Percentiles rank a stretch among this genome's conserved stretches.
Conservation (phyloP, 2,113 vertebrate genomes). For the Spizaetus ornatus region DNA sequence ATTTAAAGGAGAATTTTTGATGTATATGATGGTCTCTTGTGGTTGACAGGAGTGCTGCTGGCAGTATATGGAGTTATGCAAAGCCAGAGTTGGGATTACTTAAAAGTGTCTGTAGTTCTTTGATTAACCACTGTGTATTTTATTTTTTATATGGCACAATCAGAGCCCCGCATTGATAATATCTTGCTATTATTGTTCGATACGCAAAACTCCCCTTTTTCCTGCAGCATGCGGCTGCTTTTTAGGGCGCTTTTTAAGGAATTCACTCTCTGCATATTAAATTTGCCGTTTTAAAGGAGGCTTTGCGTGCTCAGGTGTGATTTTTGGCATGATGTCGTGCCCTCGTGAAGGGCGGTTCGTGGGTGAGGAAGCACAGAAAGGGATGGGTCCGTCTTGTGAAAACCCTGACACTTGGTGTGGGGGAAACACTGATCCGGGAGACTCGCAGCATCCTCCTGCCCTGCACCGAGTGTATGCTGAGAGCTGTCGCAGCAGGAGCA, state of each 20-base stretch:
- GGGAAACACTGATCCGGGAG: accelerated
- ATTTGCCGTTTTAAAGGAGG: accelerated
- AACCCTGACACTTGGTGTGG: accelerated
- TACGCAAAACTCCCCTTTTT: slow-evolving; percentile 3
- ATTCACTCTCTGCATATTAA: neutral
- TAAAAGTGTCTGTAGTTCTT: slow-evolving; percentile 78
- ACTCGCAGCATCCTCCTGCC: neutral
- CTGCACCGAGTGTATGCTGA: accelerated
- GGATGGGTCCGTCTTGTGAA: neutral
- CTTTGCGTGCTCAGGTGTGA: accelerated
- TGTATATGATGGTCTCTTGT: slow-evolving; percentile 78
- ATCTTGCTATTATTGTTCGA: slow-evolving; percentile 70
- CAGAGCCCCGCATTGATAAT: slow-evolving; percentile 70
- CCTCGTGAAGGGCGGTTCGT: accelerated
- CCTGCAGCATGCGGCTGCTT: slow-evolving; percentile 5
- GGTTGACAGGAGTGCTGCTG: slow-evolving; percentile 72
- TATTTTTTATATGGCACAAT: slow-evolving; percentile 77
- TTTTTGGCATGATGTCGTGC: accelerated
- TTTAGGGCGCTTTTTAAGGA: neutral
- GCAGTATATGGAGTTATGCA: slow-evolving; percentile 73
- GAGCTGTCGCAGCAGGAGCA: neutral
- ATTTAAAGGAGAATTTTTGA: slow-evolving; percentile 85
- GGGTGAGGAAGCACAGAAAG: neutral
- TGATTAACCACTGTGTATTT: slow-evolving; percentile 80
- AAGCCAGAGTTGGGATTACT: slow-evolving; percentile 75